Conservation (phyloP, 2,888 invertebrate genomes). For the Trachelus stipa region DNA sequence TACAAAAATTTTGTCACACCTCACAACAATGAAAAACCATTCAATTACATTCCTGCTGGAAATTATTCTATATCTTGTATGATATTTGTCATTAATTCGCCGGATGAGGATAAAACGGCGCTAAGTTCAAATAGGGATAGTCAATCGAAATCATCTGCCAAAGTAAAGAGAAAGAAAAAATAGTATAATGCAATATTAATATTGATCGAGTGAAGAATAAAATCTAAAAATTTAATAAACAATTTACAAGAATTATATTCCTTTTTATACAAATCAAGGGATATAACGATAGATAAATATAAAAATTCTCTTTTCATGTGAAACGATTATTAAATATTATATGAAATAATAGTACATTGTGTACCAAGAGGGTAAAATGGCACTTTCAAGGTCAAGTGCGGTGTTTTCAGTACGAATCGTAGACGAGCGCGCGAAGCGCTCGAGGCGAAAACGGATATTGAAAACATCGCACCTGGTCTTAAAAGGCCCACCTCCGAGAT, state of each 20-base stretch:
- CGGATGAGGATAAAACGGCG: not conserved
- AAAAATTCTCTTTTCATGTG: too few relatives aligned
- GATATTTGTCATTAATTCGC: constrained; percentile 10
- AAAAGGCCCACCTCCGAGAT: too few relatives aligned
- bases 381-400: too few relatives aligned
- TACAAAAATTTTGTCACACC: constrained; percentile 19
- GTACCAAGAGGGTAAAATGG: too few relatives aligned
- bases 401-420: too few relatives aligned
- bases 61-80: constrained; percentile 37
- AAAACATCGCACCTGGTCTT: too few relatives aligned
- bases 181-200: not conserved
- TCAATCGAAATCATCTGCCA: not conserved
- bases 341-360: too few relatives aligned
- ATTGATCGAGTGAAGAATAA: not conserved
- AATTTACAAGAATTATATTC: not conserved
- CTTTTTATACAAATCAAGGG: not conserved
- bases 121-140: not conserved
- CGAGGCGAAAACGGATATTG: too few relatives aligned
- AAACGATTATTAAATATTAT: not conserved
- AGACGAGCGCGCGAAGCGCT: too few relatives aligned
- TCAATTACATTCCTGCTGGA: constrained; percentile 10
- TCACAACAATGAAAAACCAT: constrained; percentile 12
- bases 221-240: not conserved
- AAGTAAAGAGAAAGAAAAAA: not conserved
- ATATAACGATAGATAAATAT: not conserved